phyloP scores from a whole-genome alignment of 2,113 vertebrate species.

The Todiramphus chloris region DNA sequence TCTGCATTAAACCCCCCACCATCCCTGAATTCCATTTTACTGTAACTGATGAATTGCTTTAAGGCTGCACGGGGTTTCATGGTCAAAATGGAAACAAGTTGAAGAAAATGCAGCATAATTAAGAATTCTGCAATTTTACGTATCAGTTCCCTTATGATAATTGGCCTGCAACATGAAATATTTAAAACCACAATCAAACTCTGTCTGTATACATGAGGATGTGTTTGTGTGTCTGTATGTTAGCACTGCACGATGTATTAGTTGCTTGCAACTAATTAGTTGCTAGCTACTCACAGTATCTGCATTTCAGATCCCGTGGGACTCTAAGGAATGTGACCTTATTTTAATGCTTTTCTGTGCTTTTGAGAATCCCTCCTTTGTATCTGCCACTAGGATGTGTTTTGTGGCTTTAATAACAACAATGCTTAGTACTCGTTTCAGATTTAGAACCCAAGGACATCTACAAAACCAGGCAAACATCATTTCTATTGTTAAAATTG shows the following conservation, averaged over 20 bases:
- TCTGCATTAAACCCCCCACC: background rate
- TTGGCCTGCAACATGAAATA: slow-evolving; percentile 58
- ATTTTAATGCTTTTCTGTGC: slow-evolving; percentile 60
- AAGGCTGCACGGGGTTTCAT: background rate
- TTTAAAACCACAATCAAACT: slow-evolving; percentile 48
- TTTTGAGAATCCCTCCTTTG: slow-evolving; percentile 44
- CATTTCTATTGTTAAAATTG: background rate
- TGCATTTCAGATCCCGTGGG: slow-evolving; percentile 28
- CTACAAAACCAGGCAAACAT: background rate
- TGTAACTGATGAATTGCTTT: background rate
- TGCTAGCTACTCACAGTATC: slow-evolving; percentile 41
- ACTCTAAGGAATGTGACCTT: slow-evolving; percentile 59
- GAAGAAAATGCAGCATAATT: slow-evolving; percentile 26
- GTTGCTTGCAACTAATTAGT: slow-evolving; percentile 64
- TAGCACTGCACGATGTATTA: slow-evolving; percentile 1
- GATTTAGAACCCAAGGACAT: slow-evolving; percentile 47
- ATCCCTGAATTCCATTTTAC: background rate
- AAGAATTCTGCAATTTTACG: slow-evolving; percentile 61
- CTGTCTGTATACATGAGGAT: background rate
- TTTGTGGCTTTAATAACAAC: slow-evolving; percentile 54
- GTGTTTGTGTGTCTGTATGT: slow-evolving; percentile 21
- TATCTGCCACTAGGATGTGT: slow-evolving; percentile 24
- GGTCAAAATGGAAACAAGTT: slow-evolving; percentile 50
- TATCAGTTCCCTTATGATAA: slow-evolving; percentile 62
- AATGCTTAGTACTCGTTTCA: slow-evolving; percentile 4